These are phyloP conservation scores for Drosophila nigrodunni DNA, from an alignment of 1,140 invertebrate genomes.

Conservation along the genomic window DNA sequence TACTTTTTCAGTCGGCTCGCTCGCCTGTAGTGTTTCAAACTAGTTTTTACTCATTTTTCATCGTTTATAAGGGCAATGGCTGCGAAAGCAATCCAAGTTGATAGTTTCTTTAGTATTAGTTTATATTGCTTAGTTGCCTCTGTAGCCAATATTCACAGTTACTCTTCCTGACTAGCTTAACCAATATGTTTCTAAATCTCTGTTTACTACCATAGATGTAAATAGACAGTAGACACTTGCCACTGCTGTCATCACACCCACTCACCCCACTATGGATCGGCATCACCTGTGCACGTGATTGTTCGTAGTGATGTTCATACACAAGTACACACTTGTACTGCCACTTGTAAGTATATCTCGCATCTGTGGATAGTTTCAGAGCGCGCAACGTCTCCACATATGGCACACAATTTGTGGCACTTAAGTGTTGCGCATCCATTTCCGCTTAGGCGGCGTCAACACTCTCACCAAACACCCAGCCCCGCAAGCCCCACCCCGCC, in stretches of 20 bases:
- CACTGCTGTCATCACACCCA: background rate
- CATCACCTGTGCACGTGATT: slow-evolving; percentile 35
- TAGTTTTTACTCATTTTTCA: too few relatives aligned
- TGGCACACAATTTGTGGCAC: slow-evolving; percentile 76
- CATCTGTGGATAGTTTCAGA: slow-evolving; percentile 26
- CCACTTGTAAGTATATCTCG: slow-evolving; percentile 10
- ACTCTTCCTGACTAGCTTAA: background rate
- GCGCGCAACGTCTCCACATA: slow-evolving; percentile 52
- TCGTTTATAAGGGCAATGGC: too few relatives aligned
- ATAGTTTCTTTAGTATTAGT: too few relatives aligned
- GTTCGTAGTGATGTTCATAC: slow-evolving; percentile 4
- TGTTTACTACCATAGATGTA: background rate
- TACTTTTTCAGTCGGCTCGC: too few relatives aligned
- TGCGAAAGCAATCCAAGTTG: too few relatives aligned
- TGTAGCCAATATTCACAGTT: background rate
- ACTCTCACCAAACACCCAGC: background rate
- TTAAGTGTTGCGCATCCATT: slow-evolving; percentile 81
- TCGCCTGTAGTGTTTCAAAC: too few relatives aligned
- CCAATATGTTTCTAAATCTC: slow-evolving; percentile 15
- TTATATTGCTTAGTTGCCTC: too few relatives aligned
- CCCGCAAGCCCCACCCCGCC: background rate
- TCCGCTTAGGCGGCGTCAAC: slow-evolving; percentile 64
- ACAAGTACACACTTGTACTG: background rate
- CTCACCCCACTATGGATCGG: background rate
- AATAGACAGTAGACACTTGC: slow-evolving; percentile 1